Base-by-base conservation (phyloP, 2,113 vertebrate genomes). In the Paracanthobrama guichenoti region DNA sequence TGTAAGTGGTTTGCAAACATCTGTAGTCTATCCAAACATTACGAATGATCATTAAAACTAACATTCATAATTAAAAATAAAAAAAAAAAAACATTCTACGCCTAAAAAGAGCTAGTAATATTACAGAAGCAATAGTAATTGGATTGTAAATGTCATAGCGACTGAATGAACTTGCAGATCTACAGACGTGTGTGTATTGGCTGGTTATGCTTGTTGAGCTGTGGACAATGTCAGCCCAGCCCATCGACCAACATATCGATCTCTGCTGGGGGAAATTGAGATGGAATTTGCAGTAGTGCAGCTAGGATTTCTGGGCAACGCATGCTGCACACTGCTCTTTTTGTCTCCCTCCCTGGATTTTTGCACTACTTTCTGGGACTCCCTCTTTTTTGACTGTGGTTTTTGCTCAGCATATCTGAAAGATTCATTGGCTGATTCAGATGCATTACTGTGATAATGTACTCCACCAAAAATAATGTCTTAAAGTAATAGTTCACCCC, bases 161-260 rank as follows among this genome's bases (percentile, higher is more conserved):
- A 81, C 39, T 79, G 86, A 87, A 87, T 86, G 84, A 85, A 85
- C 71, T 67, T 42, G 82, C 79, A 81, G 77, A 86, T 86, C 62
- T 80, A 84, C 82, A 84, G 67, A 82, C 44, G 55, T 59, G 81
- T 82, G 72, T 81, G 80, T 67, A 74, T 81, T 75, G 84, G 93
- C 91, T 90, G 92, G 91, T 93, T 93, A 88, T 92, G 93, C 92
- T 94, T 92, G 92, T 90, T 89, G 88, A 84, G 91, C 87, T 91
- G 89, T 0, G 92, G 93, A 95, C 93, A 94, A 93, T 94, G 92
- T 93, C 94, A 95, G 95, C 92, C 93, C 94, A 91, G 90, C 90
- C 92, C 85, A 96, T 96, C 86, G 95, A 97, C 91, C 93, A 86
- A 0, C 18, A 76, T 93, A 96, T 96, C 92, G 95, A 97, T 96